Evolutionary conservation across 1,140 invertebrate species (phyloP).

Genomic region (Macrobrachium rosenbergii): DNA sequence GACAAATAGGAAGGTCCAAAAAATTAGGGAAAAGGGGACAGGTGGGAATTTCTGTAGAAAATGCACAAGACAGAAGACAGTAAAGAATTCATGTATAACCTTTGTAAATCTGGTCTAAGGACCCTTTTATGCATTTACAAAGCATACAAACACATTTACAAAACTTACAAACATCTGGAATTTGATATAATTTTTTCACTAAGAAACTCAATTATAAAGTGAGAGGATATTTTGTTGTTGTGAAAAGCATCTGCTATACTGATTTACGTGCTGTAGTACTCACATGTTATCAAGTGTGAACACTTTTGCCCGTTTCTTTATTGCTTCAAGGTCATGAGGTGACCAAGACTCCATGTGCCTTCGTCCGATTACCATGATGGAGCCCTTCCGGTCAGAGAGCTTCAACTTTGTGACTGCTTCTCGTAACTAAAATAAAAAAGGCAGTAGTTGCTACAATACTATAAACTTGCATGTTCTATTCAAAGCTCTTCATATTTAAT

Average conservation of each 20-base stretch:
- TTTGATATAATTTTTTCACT: too few relatives aligned
- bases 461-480: neutral
- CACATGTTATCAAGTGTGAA: constrained; percentile 42
- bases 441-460: neutral
- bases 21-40: too few relatives aligned
- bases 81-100: too few relatives aligned
- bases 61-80: too few relatives aligned
- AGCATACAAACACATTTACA: too few relatives aligned
- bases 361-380: constrained; percentile 34
- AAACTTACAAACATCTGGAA: too few relatives aligned
- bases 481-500: neutral
- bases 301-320: neutral
- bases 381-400: neutral
- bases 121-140: neutral
- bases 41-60: too few relatives aligned
- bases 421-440: constrained; percentile 21
- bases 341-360: constrained; percentile 30
- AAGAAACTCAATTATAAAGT: too few relatives aligned
- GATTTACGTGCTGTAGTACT: neutral
- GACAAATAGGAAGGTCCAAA: too few relatives aligned
- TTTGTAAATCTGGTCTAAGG: too few relatives aligned
- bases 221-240: too few relatives aligned
- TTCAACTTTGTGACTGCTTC: constrained; percentile 2
- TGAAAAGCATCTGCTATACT: neutral
- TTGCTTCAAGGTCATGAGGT: neutral